These are phyloP conservation scores for Procavia capensis DNA, from an alignment of 2,113 vertebrate genomes.

Conservation along the genomic window DNA sequence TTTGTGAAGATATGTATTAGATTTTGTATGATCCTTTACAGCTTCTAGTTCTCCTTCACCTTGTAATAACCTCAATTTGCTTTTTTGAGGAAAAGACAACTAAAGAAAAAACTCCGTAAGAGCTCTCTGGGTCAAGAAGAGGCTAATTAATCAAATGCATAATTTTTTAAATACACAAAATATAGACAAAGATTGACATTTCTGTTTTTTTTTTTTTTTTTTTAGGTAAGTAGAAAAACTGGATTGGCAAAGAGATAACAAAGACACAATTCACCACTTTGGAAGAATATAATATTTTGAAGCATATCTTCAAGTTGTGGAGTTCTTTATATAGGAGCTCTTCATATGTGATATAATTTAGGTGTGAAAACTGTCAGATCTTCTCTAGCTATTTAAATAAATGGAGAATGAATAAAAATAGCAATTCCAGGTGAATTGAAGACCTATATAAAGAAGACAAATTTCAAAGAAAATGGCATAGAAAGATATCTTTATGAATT, in stretches of 20 bases:
- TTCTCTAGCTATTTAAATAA: background rate
- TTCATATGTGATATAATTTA: background rate
- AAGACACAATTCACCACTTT: background rate
- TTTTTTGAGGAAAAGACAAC: background rate
- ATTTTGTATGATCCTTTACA: background rate
- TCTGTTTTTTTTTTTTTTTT: slow-evolving; percentile 27
- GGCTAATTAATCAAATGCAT: slow-evolving; percentile 44
- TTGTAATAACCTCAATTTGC: background rate
- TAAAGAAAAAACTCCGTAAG: background rate
- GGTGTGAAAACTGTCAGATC: background rate
- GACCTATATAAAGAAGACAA: background rate
- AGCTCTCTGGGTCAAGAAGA: background rate
- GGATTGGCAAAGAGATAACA: background rate
- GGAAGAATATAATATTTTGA: background rate
- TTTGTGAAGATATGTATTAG: background rate
- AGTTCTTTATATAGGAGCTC: background rate
- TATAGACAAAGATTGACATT: background rate
- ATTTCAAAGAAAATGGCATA: background rate
- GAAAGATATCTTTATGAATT: background rate
- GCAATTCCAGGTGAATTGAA: background rate
- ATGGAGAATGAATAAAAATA: background rate
- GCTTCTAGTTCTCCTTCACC: background rate
- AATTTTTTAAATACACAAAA: slow-evolving; percentile 14
- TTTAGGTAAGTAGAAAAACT: slow-evolving; percentile 5
- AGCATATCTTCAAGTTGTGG: background rate